Evolutionary conservation across 30 jellyfish, hydroid and myxozoan genomes (phyloP), one percentile per base, ranked within the genome.

Genomic region (Aurelia sp.): DNA sequence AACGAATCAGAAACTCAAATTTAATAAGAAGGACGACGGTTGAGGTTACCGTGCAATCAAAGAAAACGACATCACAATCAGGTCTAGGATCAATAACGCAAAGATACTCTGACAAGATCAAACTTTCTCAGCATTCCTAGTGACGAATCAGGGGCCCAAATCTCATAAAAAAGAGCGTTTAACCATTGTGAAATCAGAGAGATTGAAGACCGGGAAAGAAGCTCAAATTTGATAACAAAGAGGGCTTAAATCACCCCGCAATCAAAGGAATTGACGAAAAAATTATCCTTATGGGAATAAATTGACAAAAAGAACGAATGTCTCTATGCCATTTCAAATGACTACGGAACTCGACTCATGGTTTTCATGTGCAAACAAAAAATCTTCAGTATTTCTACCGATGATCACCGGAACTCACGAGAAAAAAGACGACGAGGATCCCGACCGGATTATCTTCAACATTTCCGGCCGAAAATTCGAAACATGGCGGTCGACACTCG

Each of bases 401-500:
- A 63, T 88, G 80, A 78, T 76, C 35, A 60, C 64, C 63, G 67
- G 81, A 48, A 53, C 63, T 8, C 76, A 82, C 64, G 81, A 35
- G 71, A 77, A 66, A 50, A 71, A 81, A 41, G 81, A 93, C 30
- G 77, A 53, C 51, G 81, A 81, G 3, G 92, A 89, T 27, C 67
- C 74, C 19, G 84, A 85, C 13, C 61, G 81, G 30, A 62, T 82
- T 80, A 78, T 52, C 19, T 88, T 93, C 55, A 93, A 93, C 72
- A 92, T 93, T 47, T 93, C 98, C 63, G 98, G 98, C 22, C 84
- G 98, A 63, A 94, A 92, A 63, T 93, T 88, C 71, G 96, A 93
- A 70, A 93, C 98, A 30, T 93, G 90, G 92, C 87, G 90, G 16
- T 65, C 93, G 59, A 93, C 98, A 17, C 80, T 93, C 13, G 92